These are phyloP conservation scores for Megalops cyprinoides DNA, from an alignment of 2,797 vertebrate genomes.

Conservation along the genomic window DNA sequence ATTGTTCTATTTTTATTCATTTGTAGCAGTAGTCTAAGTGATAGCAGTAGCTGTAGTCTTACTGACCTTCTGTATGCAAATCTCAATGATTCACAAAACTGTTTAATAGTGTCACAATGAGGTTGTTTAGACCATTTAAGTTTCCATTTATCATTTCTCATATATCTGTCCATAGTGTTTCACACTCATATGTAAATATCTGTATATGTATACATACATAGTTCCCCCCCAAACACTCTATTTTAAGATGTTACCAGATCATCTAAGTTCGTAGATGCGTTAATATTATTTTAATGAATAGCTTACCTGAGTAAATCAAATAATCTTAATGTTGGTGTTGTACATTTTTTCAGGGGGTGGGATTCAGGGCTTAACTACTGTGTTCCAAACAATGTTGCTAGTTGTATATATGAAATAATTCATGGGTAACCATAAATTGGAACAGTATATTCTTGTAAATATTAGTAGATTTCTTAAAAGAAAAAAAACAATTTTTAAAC, in stretches of 20 bases:
- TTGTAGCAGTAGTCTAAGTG: constrained; percentile 16
- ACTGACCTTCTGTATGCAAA: constrained; percentile 18
- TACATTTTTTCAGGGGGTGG: constrained; percentile 40
- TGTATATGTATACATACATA: constrained; percentile 16
- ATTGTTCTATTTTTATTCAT: constrained; percentile 16
- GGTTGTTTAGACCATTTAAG: not conserved
- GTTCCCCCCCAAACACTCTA: constrained; percentile 25
- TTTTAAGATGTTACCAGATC: constrained; percentile 36
- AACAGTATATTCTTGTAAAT: constrained; percentile 84
- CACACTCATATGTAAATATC: constrained; percentile 17
- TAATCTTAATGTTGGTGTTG: constrained; percentile 42
- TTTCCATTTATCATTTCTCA: constrained; percentile 1
- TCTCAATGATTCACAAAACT: constrained; percentile 13
- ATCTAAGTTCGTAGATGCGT: constrained; percentile 32
- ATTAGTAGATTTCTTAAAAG: constrained; percentile 81
- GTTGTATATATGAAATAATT: constrained; percentile 79
- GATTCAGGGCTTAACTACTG: constrained; percentile 63
- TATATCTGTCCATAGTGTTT: constrained; percentile 4
- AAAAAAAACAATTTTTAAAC: constrained; percentile 80
- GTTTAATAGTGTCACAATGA: not conserved
- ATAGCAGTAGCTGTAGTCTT: constrained; percentile 7
- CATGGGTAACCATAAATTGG: constrained; percentile 76
- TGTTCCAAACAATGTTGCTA: constrained; percentile 72
- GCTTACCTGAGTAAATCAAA: constrained; percentile 27
- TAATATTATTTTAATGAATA: constrained; percentile 31